A percentile compares a stretch with the other conserved stretches of the same genome.
Evolutionary conservation across 2,113 vertebrate species (phyloP).

Genomic region (Scortum barcoo): DNA sequence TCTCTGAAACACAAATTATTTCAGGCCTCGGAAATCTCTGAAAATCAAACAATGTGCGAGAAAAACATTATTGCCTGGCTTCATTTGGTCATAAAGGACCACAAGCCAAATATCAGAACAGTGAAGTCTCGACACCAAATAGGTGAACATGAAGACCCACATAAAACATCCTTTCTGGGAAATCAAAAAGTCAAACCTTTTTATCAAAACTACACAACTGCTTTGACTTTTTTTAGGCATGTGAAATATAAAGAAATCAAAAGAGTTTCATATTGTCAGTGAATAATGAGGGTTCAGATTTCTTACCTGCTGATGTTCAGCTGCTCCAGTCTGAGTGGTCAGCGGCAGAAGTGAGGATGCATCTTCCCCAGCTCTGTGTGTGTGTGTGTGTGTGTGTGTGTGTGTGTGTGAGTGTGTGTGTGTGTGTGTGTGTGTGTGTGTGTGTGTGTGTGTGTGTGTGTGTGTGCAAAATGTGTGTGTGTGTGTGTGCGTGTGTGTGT

Average conservation of each 20-base stretch:
- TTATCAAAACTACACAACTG: background rate
- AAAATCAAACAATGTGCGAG: no score
- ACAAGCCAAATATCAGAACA: no score
- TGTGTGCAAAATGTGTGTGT: background rate
- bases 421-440: background rate
- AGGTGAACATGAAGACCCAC: no score
- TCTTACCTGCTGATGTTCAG: conserved; percentile 49
- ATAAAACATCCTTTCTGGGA: no score
- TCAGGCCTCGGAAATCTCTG: no score
- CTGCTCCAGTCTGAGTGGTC: conserved; percentile 23
- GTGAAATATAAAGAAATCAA: background rate
- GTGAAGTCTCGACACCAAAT: no score
- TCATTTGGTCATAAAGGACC: no score
- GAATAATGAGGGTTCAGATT: background rate
- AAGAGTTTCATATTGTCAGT: background rate
- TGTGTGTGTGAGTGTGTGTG: conserved; percentile 3
- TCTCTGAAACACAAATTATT: no score
- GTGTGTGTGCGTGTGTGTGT: conserved; percentile 9
- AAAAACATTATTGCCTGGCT: no score
- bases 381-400: conserved; percentile 17
- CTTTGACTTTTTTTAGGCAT: background rate
- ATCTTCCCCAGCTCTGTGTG: background rate
- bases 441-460: background rate
- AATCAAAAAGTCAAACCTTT: background rate
- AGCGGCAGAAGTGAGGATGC: conserved; percentile 19